Base-by-base conservation (phyloP, 37 sponge, comb jelly and placozoan genomes). In the Tethya wilhelma region DNA sequence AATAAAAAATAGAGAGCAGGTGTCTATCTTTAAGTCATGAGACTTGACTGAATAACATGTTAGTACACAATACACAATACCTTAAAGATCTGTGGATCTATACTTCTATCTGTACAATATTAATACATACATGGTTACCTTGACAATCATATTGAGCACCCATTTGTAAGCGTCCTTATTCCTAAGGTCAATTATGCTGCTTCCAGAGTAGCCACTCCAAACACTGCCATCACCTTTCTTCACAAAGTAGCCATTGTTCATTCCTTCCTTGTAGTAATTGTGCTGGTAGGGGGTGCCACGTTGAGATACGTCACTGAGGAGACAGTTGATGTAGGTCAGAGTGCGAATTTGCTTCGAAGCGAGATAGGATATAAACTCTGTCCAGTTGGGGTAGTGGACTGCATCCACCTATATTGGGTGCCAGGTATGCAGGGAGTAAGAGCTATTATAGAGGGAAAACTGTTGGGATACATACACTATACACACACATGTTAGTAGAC, bases 171-270 rank as follows among this genome's bases (percentile, higher is more conserved):
- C 94, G 44, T 79, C 26, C 17, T 64, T 59, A 68, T 93, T 88
- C 55, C 78, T 84, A 4, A 93, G 80, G 67, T 93, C 94, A 19
- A 86, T 81, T 45, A 93, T 29, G 23, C 32, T 26, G 8, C 76
- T 81, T 34, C 84, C 66, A 38, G 75, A 78, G 40, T 93, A 93
- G 29, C 93, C 93, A 20, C n/a, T 46, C 93, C 93, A 93, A 11
- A 82, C 79, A 22, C 41, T 39, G 12, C 89, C 86, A 70, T 70
- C 67, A 11, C 42, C 56, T 20, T 66, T 57, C 66, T 60, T 79
- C 38, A 93, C 83, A 71, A 85, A 72, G 75, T 85, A 93, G 8
- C 75, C 83, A 1, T 84, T 77, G 17, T 77, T 69, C 38, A 89
- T 25, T 1, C 64, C 93, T 59, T 93, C 93, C 42, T 85, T 34